A percentile compares a stretch with the other conserved stretches of the same genome.
phyloP scores from a whole-genome alignment of 2,113 vertebrate genomes.

The Zosterops pallidus region DNA sequence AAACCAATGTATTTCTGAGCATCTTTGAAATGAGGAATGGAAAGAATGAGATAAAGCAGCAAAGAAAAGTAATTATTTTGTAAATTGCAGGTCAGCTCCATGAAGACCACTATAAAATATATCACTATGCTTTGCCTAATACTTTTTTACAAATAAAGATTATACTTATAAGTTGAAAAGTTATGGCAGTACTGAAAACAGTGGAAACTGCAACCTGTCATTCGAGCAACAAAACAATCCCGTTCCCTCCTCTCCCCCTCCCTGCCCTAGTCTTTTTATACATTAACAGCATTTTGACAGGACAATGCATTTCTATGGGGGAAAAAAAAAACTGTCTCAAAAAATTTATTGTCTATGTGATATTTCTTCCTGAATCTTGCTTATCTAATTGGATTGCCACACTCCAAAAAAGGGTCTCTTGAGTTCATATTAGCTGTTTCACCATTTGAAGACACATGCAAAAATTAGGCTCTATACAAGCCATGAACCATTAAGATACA shows the following conservation, averaged over 20 bases:
- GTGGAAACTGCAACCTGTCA: constrained; percentile 22
- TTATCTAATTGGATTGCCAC: not conserved
- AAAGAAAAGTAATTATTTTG: constrained; percentile 48
- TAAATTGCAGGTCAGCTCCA: constrained; percentile 58
- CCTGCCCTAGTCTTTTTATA: not conserved
- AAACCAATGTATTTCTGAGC: not conserved
- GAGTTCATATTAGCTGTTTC: not conserved
- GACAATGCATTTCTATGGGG: not conserved
- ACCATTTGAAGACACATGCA: not conserved
- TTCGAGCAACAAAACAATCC: not conserved
- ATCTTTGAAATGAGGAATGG: constrained; percentile 20
- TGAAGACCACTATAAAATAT: constrained; percentile 34
- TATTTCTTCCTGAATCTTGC: not conserved
- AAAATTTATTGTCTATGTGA: not conserved
- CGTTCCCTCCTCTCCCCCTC: not conserved
- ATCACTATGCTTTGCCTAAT: not conserved
- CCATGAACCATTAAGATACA: not conserved
- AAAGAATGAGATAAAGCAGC: constrained; percentile 22
- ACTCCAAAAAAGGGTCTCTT: not conserved
- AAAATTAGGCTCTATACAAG: not conserved
- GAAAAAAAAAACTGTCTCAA: not conserved
- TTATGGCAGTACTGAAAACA: constrained; percentile 35
- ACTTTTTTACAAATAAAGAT: constrained; percentile 41
- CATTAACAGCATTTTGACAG: not conserved
- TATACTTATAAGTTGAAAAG: constrained; percentile 41